Evolutionary conservation across 2,113 vertebrate species (phyloP).

Genomic region (Pristiophorus japonicus): DNA sequence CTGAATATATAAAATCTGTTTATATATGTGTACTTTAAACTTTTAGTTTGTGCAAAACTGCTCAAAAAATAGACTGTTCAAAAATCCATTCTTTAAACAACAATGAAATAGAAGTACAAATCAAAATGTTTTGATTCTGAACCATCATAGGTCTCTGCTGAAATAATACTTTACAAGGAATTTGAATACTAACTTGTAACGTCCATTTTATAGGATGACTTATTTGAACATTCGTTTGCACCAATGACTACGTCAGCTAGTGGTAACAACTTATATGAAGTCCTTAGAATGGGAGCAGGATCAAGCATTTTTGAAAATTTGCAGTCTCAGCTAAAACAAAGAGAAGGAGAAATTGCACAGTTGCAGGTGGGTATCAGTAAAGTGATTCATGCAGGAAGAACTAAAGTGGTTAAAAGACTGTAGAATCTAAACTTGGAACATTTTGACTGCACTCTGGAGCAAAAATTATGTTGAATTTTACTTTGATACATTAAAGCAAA

Average conservation of each 20-base stretch:
- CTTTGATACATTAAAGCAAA: too few species aligned
- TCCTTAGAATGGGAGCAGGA: slow-evolving; percentile 82
- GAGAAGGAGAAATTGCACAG: slow-evolving; percentile 89
- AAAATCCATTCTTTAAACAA: background rate
- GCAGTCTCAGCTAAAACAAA: slow-evolving; percentile 89
- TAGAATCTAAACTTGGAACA: background rate
- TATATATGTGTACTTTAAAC: background rate
- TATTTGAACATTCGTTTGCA: slow-evolving; percentile 73
- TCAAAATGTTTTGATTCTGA: background rate
- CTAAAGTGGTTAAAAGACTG: background rate
- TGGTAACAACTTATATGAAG: slow-evolving; percentile 85
- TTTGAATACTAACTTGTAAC: background rate
- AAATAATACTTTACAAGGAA: background rate
- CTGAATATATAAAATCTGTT: background rate
- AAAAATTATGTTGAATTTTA: background rate
- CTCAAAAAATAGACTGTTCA: background rate
- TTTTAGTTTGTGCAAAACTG: background rate
- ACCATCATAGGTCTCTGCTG: background rate
- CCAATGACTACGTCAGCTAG: slow-evolving; percentile 63
- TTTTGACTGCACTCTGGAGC: background rate
- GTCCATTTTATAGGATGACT: slow-evolving; percentile 68
- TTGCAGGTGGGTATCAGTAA: slow-evolving; percentile 70
- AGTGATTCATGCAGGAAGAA: background rate
- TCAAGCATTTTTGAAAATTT: slow-evolving; percentile 92
- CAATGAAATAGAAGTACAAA: background rate